Percentiles rank a stretch among this genome's conserved stretches.
These are phyloP conservation scores for Mimas tiliae DNA, from an alignment of 2,888 invertebrate genomes.

Conservation along the genomic window DNA sequence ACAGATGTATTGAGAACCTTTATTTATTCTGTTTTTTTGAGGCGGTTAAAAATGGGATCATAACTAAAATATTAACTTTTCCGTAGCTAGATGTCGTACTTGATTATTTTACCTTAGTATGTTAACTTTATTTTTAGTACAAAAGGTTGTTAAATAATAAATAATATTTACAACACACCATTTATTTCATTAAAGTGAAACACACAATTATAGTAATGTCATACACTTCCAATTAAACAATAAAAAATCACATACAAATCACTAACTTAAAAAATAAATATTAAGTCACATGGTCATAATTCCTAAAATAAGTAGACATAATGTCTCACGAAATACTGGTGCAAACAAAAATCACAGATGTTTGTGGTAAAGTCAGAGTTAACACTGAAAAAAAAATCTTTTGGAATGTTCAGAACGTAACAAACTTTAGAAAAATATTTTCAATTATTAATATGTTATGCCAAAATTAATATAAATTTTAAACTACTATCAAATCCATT, in stretches of 20 bases:
- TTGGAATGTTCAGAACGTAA: slow-evolving; percentile 32
- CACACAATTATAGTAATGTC: slow-evolving; percentile 4
- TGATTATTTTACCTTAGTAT: too few relatives aligned
- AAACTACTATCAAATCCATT: background rate
- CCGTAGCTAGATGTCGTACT: too few relatives aligned
- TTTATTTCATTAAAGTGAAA: slow-evolving; percentile 24
- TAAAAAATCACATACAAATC: slow-evolving; percentile 25
- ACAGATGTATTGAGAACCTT: too few relatives aligned
- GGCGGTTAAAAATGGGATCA: too few relatives aligned
- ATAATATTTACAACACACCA: slow-evolving; percentile 9
- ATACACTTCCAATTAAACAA: slow-evolving; percentile 10
- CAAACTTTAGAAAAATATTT: background rate
- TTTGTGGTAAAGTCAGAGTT: slow-evolving; percentile 34
- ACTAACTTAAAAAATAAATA: slow-evolving; percentile 26
- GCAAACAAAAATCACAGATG: slow-evolving; percentile 45
- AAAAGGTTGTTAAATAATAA: slow-evolving; percentile 26
- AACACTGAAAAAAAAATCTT: slow-evolving; percentile 18
- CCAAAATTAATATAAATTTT: background rate
- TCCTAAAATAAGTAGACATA: slow-evolving; percentile 36
- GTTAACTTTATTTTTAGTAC: background rate
- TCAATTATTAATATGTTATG: background rate
- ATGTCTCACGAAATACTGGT: slow-evolving; percentile 48
- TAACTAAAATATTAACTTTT: too few relatives aligned
- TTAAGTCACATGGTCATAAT: slow-evolving; percentile 31
- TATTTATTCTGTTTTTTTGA: too few relatives aligned